Evolutionary conservation across 2,113 vertebrate genomes (phyloP), one percentile per base, ranked within the genome.

Genomic region (Probosciger aterrimus): DNA sequence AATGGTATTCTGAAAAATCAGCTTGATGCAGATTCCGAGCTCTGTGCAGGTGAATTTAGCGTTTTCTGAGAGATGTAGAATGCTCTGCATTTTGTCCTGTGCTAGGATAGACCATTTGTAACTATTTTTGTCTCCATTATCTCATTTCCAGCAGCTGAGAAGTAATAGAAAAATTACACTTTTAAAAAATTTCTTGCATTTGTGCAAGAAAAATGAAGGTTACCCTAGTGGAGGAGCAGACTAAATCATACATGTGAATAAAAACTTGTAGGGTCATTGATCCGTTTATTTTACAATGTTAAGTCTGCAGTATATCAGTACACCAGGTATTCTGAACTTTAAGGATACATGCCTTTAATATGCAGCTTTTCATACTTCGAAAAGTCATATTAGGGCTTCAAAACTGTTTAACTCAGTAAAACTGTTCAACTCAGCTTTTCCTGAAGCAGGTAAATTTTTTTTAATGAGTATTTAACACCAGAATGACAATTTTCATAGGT

Each of bases 171-270:
- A 69, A 71, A 55, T 62, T 8, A 47, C 4, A 25, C 6, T 81
- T 39, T 20, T 20, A 0, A 0, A 71, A 70, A 17, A 27, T 10
- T 4, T 82, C 12, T 80, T 74, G 5, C 20, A 18, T 79, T 92
- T 53, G 7, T 73, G 16, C 81, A 4, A 57, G 46, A 47, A 55
- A 52, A 64, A 57, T 43, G 0, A 7, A 35, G 2, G 0, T 33
- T 41, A 13, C 3, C 1, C 0, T 74, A 11, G 4, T 69, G 25
- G 11, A 53, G 14, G 6, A 23, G 31, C 23, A 46, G 59, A 62
- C n/a, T 49, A 84, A 63, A 74, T 52, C 7, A 20, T 30, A 19
- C 7, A 11, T 44, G 16, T 7, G 8, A 55, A 69, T 77, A 37
- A 65, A 69, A 90, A 65, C 27, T 39, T 76, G 8, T 41, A 2